A percentile compares a stretch with the other conserved stretches of the same genome.
Evolutionary conservation across 2,797 vertebrate species (phyloP).

Genomic region (Bovichtus variegatus): DNA sequence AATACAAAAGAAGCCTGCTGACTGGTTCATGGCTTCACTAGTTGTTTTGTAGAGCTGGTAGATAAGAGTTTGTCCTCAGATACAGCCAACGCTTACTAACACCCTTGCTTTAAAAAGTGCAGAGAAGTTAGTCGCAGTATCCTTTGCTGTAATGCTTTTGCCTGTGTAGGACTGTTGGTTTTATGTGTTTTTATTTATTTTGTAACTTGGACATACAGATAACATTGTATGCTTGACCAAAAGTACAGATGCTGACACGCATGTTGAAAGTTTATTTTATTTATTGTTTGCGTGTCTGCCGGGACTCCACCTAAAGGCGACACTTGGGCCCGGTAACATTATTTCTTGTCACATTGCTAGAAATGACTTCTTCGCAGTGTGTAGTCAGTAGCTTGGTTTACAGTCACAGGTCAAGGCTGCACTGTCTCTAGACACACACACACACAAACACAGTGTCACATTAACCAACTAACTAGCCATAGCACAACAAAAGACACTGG

Average conservation of each 20-base stretch:
- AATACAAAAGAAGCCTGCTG: conserved; percentile 77
- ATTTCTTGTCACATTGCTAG: conserved; percentile 53
- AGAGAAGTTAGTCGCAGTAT: conserved; percentile 74
- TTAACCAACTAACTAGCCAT: conserved; percentile 73
- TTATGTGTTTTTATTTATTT: conserved; percentile 87
- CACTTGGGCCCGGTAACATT: conserved; percentile 51
- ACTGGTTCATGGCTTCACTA: conserved; percentile 80
- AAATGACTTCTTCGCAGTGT: conserved; percentile 50
- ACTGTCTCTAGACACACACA: conserved; percentile 36
- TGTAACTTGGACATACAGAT: conserved; percentile 78
- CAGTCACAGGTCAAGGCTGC: conserved; percentile 65
- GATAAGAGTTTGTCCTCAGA: conserved; percentile 73
- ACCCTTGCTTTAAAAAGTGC: conserved; percentile 77
- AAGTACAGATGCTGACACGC: conserved; percentile 77
- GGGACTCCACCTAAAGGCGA: conserved; percentile 59
- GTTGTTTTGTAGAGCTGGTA: conserved; percentile 80
- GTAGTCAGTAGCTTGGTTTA: conserved; percentile 72
- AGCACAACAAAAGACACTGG: conserved; percentile 77
- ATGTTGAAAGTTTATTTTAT: conserved; percentile 76
- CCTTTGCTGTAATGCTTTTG: conserved; percentile 79
- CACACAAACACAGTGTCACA: conserved; percentile 50
- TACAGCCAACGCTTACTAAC: conserved; percentile 79
- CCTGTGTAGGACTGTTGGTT: conserved; percentile 81
- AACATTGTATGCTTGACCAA: conserved; percentile 81
- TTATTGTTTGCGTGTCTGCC: conserved; percentile 83